Percentiles rank a stretch among this genome's conserved stretches.
Evolutionary conservation across 92 coral and sea anemone genomes (phyloP).

Genomic region (Chrysogorgia sp.): DNA sequence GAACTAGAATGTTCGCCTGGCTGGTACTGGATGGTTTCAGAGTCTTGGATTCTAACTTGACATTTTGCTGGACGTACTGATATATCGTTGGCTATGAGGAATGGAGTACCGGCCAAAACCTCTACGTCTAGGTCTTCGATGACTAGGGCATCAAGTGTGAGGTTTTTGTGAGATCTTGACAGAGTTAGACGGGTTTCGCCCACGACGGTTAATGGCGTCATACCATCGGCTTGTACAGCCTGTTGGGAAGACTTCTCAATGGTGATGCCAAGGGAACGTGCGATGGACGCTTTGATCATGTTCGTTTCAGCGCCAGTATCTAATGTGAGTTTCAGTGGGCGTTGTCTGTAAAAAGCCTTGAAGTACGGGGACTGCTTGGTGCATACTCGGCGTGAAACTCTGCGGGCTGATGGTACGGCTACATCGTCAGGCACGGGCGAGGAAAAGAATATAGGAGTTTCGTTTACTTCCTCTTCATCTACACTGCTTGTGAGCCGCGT

Average conservation of each 20-base stretch:
- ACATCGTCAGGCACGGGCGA: no score
- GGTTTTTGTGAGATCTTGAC: not conserved
- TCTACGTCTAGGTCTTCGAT: conserved; percentile 42
- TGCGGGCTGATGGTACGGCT: no score
- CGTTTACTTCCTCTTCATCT: no score
- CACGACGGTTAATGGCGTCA: conserved; percentile 4
- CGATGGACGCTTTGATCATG: conserved; percentile 26
- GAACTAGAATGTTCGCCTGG: conserved; percentile 6
- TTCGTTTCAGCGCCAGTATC: conserved; percentile 35
- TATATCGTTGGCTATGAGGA: conserved; percentile 33
- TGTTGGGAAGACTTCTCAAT: conserved; percentile 20
- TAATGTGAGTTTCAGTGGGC: not conserved
- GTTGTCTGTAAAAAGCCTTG: conserved; percentile 7
- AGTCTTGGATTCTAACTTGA: conserved; percentile 9
- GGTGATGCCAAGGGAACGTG: conserved; percentile 1
- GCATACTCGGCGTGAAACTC: conserved; percentile 8
- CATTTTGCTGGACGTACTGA: conserved; percentile 42
- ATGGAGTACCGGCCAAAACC: conserved; percentile 41
- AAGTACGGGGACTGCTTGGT: conserved; percentile 30
- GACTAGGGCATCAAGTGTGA: conserved; percentile 40
- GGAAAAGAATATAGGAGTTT: no score
- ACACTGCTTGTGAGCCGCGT: no score
- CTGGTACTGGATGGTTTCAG: conserved; percentile 32
- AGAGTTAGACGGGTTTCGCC: conserved; percentile 16
- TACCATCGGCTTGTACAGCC: conserved; percentile 29